Evolutionary conservation across 1,140 invertebrate genomes (phyloP), one percentile per base, ranked within the genome.

Genomic region (Maniola jurtina): DNA sequence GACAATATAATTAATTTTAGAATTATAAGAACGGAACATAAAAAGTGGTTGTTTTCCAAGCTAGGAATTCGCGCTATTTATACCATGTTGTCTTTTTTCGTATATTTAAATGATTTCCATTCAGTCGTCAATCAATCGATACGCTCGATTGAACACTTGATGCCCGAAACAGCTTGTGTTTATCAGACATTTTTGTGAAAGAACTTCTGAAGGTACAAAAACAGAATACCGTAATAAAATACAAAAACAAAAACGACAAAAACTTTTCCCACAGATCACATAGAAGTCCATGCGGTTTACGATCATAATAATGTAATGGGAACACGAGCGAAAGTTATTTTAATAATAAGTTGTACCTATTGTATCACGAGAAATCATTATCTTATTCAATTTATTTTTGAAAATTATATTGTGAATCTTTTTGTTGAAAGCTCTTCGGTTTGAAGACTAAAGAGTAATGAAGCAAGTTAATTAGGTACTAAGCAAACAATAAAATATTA

Each of bases 1-100:
- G 66, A 60, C 65, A 66, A 47, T 52, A 38, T 66, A 66, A 66
- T 66, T 66, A 66, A 25, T 45, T 59, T 57, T 58, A 50, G 33
- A 59, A 33, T 50, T 52, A 59, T 66, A 66, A 50, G 56, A 66
- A 59, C 55, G 54, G 47, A 66, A 59, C 57, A 50, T 54, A 59
- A 66, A 15, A 57, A 38, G 36, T 57, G 55, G 8, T 57, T 13
- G 10, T 55, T 34, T 55, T 34, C 33, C 11, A 55, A 55, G 7
- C 15, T 34, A 55, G 25, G 33, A 34, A 34, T 55, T 34, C n/a
- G 16, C 45, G 45, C 45, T 48, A 13, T 48, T 48, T 48, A 48
- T 13, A 52, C 14, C 48, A 45, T n/a, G 48, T 25, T 6, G 48
- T 15, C 14, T 52, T 52, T 52, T 42, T 52, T 52, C 48, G 42